Percentiles rank a stretch among this genome's conserved stretches.
Evolutionary conservation across 2,113 vertebrate species (phyloP).

Genomic region (Siniperca knerii): DNA sequence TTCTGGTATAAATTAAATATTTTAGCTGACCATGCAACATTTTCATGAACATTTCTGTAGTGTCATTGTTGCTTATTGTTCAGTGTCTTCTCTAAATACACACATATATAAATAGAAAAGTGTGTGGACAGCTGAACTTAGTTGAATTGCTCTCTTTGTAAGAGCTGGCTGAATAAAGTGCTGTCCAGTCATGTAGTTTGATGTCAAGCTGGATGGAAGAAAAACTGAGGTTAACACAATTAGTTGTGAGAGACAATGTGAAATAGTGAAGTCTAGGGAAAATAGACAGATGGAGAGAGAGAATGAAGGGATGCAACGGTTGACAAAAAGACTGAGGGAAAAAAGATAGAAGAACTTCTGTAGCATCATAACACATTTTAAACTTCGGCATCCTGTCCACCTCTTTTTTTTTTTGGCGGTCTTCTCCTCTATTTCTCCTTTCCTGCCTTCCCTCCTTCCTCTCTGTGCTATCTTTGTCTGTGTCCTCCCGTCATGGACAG

Average conservation of each 20-base stretch:
- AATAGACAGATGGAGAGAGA: neutral
- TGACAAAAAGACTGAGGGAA: neutral
- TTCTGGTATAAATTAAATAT: neutral
- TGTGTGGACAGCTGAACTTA: conserved; percentile 13
- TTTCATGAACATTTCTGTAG: neutral
- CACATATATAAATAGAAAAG: neutral
- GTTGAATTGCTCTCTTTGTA: neutral
- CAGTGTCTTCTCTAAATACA: neutral
- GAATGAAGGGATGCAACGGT: neutral
- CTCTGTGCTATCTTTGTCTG: neutral
- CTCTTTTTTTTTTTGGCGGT: too few relatives aligned
- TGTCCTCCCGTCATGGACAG: neutral
- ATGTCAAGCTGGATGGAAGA: conserved; percentile 27
- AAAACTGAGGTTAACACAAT: conserved; percentile 19
- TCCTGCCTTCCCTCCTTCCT: neutral
- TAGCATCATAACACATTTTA: neutral
- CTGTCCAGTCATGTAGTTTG: conserved; percentile 22
- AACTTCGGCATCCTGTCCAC: neutral
- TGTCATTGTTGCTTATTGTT: neutral
- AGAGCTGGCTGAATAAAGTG: conserved; percentile 25
- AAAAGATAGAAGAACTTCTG: neutral
- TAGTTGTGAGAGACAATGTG: conserved; percentile 1
- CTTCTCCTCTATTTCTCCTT: neutral
- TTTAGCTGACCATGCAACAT: neutral
- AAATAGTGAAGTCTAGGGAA: neutral